Conservation (phyloP, 2,888 invertebrate genomes). For the Oligia strigilis region DNA sequence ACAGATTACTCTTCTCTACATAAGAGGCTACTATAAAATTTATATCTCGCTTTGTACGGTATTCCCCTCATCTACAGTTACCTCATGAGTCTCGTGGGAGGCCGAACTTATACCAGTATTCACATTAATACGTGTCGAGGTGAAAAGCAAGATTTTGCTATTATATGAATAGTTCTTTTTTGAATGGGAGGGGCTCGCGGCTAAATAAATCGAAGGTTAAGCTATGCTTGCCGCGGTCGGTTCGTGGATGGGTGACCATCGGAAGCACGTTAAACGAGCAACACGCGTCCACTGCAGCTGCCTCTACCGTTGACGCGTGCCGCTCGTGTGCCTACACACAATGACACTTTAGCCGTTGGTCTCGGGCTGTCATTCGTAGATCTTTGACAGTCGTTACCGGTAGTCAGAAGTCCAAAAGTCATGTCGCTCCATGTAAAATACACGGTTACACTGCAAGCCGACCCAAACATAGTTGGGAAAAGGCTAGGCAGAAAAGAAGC, state of each 20-base stretch:
- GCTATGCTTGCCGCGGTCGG: neutral
- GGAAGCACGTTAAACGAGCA: neutral
- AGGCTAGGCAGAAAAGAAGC: neutral
- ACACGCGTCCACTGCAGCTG: neutral
- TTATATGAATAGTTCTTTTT: conserved; percentile 17
- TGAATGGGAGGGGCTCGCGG: neutral
- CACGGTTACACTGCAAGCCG: neutral
- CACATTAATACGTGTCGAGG: conserved; percentile 18
- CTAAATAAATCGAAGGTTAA: neutral
- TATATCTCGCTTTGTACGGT: conserved; percentile 36
- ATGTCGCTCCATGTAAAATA: no score
- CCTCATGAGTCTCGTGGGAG: conserved; percentile 41
- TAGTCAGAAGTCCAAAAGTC: no score
- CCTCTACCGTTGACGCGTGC: neutral
- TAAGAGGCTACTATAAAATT: conserved; percentile 35
- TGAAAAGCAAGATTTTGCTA: conserved; percentile 19
- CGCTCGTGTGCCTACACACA: neutral
- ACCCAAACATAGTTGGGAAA: neutral
- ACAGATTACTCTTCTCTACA: conserved; percentile 16
- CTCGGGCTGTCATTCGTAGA: neutral
- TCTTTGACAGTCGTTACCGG: neutral
- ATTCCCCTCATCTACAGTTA: conserved; percentile 17
- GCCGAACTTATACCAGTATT: neutral
- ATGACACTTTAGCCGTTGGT: neutral
- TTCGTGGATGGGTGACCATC: neutral